Evolutionary conservation across 2,888 invertebrate species (phyloP).

Genomic region (Andrena hattorfiana): DNA sequence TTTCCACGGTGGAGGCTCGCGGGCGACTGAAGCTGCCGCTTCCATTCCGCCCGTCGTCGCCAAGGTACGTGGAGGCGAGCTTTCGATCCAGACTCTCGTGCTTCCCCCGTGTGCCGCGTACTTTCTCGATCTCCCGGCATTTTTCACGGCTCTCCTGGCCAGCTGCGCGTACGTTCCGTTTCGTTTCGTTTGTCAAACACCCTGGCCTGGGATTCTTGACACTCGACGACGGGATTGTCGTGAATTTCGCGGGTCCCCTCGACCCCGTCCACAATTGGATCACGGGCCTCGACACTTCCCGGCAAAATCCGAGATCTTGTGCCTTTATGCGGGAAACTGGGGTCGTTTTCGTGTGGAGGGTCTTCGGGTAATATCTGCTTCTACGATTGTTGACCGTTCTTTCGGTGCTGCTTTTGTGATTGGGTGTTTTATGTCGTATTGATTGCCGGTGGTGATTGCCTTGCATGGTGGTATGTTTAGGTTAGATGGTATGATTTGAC

Average conservation of each 20-base stretch:
- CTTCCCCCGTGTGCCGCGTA: conserved; percentile 62
- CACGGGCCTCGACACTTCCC: too few relatives aligned
- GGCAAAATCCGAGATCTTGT: background rate
- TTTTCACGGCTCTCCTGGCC: conserved; percentile 55
- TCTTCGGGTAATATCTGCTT: background rate
- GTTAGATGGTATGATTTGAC: too few relatives aligned
- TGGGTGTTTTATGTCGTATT: background rate
- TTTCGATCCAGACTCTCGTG: conserved; percentile 69
- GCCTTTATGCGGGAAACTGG: background rate
- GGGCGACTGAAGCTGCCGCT: conserved; percentile 77
- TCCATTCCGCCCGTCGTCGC: conserved; percentile 69
- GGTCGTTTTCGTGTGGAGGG: background rate
- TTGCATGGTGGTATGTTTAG: too few relatives aligned
- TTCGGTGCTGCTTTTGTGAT: background rate
- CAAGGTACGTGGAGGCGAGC: conserved; percentile 64
- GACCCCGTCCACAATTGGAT: conserved; percentile 12
- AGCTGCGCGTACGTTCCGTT: conserved; percentile 30
- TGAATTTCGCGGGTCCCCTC: background rate
- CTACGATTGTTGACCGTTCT: background rate
- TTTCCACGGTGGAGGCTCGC: conserved; percentile 77
- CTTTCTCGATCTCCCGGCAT: conserved; percentile 63
- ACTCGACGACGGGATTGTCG: conserved; percentile 27
- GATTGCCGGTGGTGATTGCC: too few relatives aligned
- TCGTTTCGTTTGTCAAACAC: conserved; percentile 47
- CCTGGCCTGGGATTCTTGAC: conserved; percentile 13